phyloP scores from a whole-genome alignment of 2,797 vertebrate species.

The Triplophysa bombifrons region DNA sequence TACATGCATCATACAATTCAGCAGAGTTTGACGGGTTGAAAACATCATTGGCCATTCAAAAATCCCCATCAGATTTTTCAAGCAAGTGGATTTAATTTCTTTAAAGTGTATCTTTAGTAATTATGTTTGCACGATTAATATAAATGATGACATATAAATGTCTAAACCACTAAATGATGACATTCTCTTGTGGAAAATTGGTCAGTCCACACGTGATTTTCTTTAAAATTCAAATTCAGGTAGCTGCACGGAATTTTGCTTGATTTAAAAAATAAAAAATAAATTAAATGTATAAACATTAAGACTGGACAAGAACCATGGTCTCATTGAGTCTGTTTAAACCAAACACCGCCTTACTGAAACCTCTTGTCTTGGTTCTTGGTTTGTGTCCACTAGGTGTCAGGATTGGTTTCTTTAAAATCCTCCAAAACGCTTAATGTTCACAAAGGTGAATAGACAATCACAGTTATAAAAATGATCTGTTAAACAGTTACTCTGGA shows the following conservation, averaged over 20 bases:
- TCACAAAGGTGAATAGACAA: neutral
- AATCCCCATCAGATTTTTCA: too few species aligned
- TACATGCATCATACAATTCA: too few species aligned
- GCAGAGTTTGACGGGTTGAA: too few species aligned
- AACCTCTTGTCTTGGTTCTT: neutral
- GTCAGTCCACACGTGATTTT: too few species aligned
- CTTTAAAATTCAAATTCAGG: too few species aligned
- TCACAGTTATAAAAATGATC: neutral
- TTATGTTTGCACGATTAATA: neutral
- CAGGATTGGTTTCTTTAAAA: constrained; percentile 32
- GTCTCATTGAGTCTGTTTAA: too few species aligned
- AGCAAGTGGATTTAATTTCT: too few species aligned
- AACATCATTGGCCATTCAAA: too few species aligned
- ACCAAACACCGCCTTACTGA: too few species aligned
- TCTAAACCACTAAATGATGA: too few species aligned
- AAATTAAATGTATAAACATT: too few species aligned
- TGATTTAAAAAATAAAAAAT: neutral
- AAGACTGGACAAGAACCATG: neutral
- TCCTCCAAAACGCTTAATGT: neutral
- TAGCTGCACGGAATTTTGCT: neutral
- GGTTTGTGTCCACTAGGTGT: constrained; percentile 45
- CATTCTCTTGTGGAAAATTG: too few species aligned
- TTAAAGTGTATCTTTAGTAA: neutral
- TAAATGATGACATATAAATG: neutral
- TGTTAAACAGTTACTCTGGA: constrained; percentile 9